Percentiles rank a stretch among this genome's conserved stretches.
phyloP scores from a whole-genome alignment of 2,888 invertebrate species.

The Melangyna quadrimaculata region DNA sequence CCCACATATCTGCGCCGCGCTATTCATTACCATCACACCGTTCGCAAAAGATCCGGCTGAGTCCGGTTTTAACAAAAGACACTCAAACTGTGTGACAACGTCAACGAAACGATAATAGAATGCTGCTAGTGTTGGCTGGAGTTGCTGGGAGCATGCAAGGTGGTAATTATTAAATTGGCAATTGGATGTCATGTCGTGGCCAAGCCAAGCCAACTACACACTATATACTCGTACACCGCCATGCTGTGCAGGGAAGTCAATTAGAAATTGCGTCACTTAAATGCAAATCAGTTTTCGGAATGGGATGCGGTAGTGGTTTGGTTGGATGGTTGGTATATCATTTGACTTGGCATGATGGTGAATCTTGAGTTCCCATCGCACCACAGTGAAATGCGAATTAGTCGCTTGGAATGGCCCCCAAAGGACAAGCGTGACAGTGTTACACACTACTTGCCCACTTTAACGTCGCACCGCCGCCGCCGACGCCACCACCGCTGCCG shows the following conservation, averaged over 20 bases:
- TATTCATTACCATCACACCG: background rate
- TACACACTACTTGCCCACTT: background rate
- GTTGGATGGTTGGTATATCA: conserved; percentile 4
- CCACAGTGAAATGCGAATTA: conserved; percentile 44
- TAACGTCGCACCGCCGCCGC: background rate
- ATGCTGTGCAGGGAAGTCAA: conserved; percentile 47
- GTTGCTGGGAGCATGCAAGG: conserved; percentile 51
- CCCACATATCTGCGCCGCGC: background rate
- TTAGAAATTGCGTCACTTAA: conserved; percentile 70
- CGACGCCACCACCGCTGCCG: background rate
- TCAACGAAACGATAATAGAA: conserved; percentile 35
- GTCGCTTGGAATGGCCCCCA: conserved; percentile 59
- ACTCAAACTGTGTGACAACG: conserved; percentile 29
- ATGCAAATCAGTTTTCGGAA: conserved; percentile 62
- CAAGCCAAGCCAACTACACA: conserved; percentile 33
- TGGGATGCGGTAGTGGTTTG: conserved; percentile 21
- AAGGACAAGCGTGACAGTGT: conserved; percentile 65
- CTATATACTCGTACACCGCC: background rate
- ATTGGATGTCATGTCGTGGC: conserved; percentile 58
- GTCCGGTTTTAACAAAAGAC: conserved; percentile 52
- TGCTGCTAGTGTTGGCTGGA: conserved; percentile 14
- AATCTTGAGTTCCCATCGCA: conserved; percentile 52
- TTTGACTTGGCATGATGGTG: conserved; percentile 2
- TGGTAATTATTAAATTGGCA: conserved; percentile 67
- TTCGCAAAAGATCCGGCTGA: conserved; percentile 25